Evolutionary conservation across 23 tunicate species (phyloP).

Genomic region (Diplosoma virens): DNA sequence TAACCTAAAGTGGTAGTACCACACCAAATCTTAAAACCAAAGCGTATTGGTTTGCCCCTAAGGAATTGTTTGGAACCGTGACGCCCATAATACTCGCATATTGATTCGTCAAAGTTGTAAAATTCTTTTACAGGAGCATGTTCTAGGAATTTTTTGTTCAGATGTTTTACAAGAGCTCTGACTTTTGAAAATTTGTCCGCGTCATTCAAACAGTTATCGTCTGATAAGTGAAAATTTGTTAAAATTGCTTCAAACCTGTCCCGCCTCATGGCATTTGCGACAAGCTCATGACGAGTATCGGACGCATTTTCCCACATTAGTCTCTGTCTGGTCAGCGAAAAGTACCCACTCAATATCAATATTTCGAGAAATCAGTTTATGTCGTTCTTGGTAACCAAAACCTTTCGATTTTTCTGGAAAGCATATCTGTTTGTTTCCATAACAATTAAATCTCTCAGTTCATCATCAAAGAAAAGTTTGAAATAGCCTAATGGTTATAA

Average conservation of each 20-base stretch:
- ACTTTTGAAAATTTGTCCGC: constrained; percentile 2
- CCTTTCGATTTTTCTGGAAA: neutral
- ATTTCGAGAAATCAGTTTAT: constrained; percentile 6
- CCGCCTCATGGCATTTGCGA: constrained; percentile 16
- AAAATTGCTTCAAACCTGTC: constrained; percentile 7
- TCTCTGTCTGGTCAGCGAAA: neutral
- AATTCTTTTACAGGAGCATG: constrained; percentile 1
- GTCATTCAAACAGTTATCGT: neutral
- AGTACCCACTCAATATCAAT: neutral
- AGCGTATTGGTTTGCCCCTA: neutral
- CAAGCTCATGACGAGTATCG: neutral
- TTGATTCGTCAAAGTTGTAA: constrained; percentile 23
- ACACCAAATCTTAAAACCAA: constrained; percentile 7
- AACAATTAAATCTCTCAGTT: neutral
- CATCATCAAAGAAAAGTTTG: too few species aligned
- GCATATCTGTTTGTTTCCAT: constrained; percentile 1
- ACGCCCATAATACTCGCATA: constrained; percentile 23
- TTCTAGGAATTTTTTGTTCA: constrained; percentile 5
- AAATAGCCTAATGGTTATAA: too few species aligned
- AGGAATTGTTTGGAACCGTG: constrained; percentile 11
- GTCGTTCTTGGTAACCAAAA: neutral
- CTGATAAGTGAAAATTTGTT: neutral
- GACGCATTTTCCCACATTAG: constrained; percentile 6
- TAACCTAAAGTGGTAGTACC: constrained; percentile 10
- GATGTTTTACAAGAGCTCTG: constrained; percentile 9